These are phyloP conservation scores for Istiophorus platypterus DNA, from an alignment of 2,113 vertebrate species.

Conservation along the genomic window DNA sequence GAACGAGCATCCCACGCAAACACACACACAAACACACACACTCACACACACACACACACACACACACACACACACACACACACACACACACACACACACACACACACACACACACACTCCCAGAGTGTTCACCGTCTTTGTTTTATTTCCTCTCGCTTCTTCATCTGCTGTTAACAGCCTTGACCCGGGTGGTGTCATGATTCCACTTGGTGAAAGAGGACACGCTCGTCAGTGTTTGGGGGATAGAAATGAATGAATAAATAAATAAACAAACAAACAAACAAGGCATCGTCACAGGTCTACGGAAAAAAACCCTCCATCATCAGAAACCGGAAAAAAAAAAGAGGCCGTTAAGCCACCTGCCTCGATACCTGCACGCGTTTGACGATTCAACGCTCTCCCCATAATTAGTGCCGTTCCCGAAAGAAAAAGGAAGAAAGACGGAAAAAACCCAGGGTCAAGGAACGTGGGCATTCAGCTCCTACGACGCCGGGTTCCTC, in stretches of 20 bases:
- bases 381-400: constrained; percentile 30
- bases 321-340: neutral
- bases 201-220: constrained; percentile 54
- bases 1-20: constrained; percentile 12
- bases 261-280: no score
- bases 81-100: constrained; percentile 2
- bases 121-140: neutral
- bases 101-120: constrained; percentile 10
- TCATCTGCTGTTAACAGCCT: constrained; percentile 24
- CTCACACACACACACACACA: constrained; percentile 2
- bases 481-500: constrained; percentile 24
- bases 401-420: neutral
- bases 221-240: constrained; percentile 10
- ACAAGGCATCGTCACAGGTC: neutral
- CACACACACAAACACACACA: constrained; percentile 8
- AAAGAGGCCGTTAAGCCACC: neutral
- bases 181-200: constrained; percentile 64
- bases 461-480: neutral
- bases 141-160: constrained; percentile 17
- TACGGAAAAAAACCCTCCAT: constrained; percentile 30
- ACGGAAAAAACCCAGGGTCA: neutral
- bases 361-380: neutral
- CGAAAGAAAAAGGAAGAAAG: neutral
- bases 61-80: constrained; percentile 1
- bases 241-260: no score